Conservation (phyloP, 2,797 vertebrate genomes). For the Xyrichtys novacula region DNA sequence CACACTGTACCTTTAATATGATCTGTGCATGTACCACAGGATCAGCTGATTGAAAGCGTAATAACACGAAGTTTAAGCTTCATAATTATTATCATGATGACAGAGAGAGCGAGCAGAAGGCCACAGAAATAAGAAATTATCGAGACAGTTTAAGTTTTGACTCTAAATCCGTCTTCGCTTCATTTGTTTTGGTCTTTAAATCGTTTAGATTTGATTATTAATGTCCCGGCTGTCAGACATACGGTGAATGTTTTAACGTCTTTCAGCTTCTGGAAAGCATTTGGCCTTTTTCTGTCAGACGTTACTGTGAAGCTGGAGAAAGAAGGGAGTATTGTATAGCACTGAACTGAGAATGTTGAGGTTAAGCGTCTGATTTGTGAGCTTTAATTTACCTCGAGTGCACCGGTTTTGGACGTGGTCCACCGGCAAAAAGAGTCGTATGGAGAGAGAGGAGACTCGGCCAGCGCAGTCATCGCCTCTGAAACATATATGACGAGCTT, state of each 20-base stretch:
- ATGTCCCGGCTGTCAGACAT: not conserved
- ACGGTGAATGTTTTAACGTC: not conserved
- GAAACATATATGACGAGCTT: conserved; percentile 14
- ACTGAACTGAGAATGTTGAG: not conserved
- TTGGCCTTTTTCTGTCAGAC: not conserved
- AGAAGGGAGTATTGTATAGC: not conserved
- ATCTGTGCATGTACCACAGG: no score
- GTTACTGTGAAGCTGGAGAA: not conserved
- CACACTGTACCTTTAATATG: no score
- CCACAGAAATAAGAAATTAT: not conserved
- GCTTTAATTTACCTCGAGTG: conserved; percentile 5
- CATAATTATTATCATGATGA: no score
- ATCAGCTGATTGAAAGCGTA: no score
- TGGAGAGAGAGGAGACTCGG: conserved; percentile 10
- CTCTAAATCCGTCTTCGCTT: not conserved
- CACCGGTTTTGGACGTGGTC: not conserved
- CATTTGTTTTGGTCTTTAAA: not conserved
- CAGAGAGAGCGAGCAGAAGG: not conserved
- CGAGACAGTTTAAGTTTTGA: not conserved
- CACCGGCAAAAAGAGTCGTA: not conserved
- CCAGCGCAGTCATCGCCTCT: conserved; percentile 34
- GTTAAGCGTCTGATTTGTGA: not conserved
- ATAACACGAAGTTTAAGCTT: no score
- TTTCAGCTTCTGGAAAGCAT: not conserved
- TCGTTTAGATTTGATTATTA: not conserved